Base-by-base conservation (phyloP, 2,888 invertebrate species). In the Coenonympha arcania region DNA sequence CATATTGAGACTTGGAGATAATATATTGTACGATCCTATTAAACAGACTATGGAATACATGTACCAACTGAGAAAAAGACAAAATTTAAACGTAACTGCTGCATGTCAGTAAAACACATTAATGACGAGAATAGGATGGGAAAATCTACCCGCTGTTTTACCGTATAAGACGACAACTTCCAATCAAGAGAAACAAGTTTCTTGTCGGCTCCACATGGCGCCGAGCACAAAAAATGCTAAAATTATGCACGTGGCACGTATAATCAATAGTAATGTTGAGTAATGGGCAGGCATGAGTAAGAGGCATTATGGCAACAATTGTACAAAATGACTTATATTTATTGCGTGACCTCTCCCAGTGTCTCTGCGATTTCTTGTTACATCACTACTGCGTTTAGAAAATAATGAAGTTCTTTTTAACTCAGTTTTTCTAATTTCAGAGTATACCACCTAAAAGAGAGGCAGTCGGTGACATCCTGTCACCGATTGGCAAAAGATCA, bases 141-240 rank as follows among this genome's bases (percentile, higher is more conserved):
- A 47, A 52, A 28, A 49, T 41, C 13, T 39, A 18, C 34, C 26
- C 22, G 39, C 31, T 33, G 15, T 28, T 47, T 44, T 43, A 24
- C 55, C 55, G 40, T 52, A 46, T 55, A 52, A 34, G 47, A 50
- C 48, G 45, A 55, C 50, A 50, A 50, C 49, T 51, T 56, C 54
- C 48, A 58, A 55, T 59, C 56, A 53, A 50, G 51, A 56, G 54
- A 60, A 58, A 49, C 53, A 54, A 59, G 58, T 65, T 64, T 60
- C 55, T 60, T 56, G 57, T 62, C 61, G 57, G 64, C 65, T 68
- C 65, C 62, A 63, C 65, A 63, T 69, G 74, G 73, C 76, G 73
- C 71, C 69, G 61, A 44, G 60, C 54, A 62, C 61, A 68, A 71
- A 76, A 71, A 73, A 68, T 61, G 39, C 39, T 39, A 33, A 50